phyloP scores from a whole-genome alignment of 2,797 vertebrate genomes.

The Clarias laeviceps region DNA sequence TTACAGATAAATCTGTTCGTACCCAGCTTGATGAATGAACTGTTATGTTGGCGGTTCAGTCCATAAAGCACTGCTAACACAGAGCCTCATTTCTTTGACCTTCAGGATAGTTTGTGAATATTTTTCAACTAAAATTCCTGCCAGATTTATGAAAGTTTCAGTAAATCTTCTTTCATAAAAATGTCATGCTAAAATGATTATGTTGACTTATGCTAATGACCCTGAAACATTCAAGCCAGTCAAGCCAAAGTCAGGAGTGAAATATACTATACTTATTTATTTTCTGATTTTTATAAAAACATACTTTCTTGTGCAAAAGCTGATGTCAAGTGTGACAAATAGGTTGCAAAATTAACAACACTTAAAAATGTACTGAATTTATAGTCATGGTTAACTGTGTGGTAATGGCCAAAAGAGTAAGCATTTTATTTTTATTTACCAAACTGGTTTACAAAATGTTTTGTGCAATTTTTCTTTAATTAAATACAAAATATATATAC shows the following conservation, averaged over 20 bases:
- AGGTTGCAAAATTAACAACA: not conserved
- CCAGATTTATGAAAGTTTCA: not conserved
- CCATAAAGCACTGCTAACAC: not conserved
- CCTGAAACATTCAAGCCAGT: not conserved
- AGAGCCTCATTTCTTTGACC: not conserved
- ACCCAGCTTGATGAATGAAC: not conserved
- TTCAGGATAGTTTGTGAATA: not conserved
- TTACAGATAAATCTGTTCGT: not conserved
- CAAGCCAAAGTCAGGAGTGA: not conserved
- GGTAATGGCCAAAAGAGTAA: not conserved
- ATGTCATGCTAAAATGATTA: not conserved
- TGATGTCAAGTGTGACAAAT: not conserved
- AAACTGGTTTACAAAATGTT: not conserved
- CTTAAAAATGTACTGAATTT: not conserved
- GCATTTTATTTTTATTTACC: not conserved
- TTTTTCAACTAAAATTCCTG: not conserved
- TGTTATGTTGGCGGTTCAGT: not conserved
- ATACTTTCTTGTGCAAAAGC: not conserved
- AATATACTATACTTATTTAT: too few relatives aligned
- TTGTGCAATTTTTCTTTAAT: too few relatives aligned
- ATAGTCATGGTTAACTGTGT: not conserved
- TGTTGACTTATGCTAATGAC: not conserved
- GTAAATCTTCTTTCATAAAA: not conserved
- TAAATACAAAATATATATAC: too few relatives aligned
- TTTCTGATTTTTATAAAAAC: not conserved